Conservation (phyloP, 2,888 invertebrate species). For the Mesorhabditis belari region DNA sequence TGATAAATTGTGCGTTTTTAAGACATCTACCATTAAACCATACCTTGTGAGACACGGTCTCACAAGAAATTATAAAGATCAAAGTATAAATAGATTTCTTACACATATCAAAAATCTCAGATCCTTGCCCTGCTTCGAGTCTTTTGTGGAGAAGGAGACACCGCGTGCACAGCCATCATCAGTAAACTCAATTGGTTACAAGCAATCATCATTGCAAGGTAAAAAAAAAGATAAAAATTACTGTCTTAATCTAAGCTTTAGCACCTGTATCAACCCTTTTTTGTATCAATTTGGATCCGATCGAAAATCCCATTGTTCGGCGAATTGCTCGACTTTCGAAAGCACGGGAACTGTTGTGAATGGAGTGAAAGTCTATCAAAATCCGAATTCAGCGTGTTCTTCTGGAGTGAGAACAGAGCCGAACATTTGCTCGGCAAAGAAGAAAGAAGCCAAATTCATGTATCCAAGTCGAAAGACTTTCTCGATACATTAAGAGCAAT, state of each 20-base stretch:
- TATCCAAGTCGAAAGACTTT: background rate
- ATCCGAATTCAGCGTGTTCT: constrained; percentile 2
- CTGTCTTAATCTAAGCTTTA: too few species aligned
- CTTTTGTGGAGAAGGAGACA: constrained; percentile 27
- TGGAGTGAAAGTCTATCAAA: background rate
- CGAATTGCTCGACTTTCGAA: constrained; percentile 16
- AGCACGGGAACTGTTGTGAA: constrained; percentile 17
- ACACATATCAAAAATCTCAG: constrained; percentile 10
- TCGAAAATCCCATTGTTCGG: constrained; percentile 9
- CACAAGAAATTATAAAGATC: too few species aligned
- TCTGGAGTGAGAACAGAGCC: constrained; percentile 2
- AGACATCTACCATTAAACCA: too few species aligned
- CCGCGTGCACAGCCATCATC: constrained; percentile 21
- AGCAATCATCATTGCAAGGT: constrained; percentile 46
- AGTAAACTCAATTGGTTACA: constrained; percentile 42
- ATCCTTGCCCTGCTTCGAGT: constrained; percentile 40
- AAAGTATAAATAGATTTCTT: too few species aligned
- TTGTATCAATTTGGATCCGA: constrained; percentile 31
- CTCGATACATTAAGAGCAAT: background rate
- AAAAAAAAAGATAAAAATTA: background rate
- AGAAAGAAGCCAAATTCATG: background rate
- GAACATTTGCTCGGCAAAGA: background rate
- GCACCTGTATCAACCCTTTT: constrained; percentile 41
- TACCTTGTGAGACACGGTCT: too few species aligned
- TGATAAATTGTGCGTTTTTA: too few species aligned